Percentiles rank a stretch among this genome's conserved stretches.
Evolutionary conservation across 2,113 vertebrate genomes (phyloP).

Genomic region (Petroica traversi): DNA sequence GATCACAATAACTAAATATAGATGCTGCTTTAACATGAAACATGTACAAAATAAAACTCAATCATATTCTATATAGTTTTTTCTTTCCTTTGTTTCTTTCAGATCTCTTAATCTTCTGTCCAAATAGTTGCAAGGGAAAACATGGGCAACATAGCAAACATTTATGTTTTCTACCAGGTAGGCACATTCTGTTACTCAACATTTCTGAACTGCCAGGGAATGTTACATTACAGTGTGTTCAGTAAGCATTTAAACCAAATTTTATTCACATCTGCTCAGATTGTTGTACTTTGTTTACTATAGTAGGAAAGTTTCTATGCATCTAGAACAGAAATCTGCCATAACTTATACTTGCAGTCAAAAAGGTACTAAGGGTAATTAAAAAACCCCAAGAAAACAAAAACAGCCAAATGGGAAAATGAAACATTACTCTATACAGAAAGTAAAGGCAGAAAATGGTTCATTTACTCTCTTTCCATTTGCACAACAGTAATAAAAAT

Average conservation of each 20-base stretch:
- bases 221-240: not conserved
- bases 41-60: not conserved
- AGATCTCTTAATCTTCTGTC: not conserved
- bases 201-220: not conserved
- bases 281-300: not conserved
- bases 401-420: conserved; percentile 57
- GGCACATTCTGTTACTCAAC: not conserved
- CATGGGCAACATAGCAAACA: not conserved
- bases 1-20: not conserved
- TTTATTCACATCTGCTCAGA: not conserved
- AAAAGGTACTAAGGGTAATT: not conserved
- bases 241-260: not conserved
- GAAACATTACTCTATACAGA: conserved; percentile 65
- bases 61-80: not conserved
- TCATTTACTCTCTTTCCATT: conserved; percentile 76
- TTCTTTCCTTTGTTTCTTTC: not conserved
- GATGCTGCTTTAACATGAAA: not conserved
- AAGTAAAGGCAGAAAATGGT: conserved; percentile 71
- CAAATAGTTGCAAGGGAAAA: not conserved
- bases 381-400: not conserved
- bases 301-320: not conserved
- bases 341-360: conserved; percentile 46
- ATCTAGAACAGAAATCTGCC: not conserved
- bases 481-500: conserved; percentile 75
- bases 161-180: not conserved